phyloP scores from a whole-genome alignment of 2,113 vertebrate genomes.

The Bagarius yarrelli region DNA sequence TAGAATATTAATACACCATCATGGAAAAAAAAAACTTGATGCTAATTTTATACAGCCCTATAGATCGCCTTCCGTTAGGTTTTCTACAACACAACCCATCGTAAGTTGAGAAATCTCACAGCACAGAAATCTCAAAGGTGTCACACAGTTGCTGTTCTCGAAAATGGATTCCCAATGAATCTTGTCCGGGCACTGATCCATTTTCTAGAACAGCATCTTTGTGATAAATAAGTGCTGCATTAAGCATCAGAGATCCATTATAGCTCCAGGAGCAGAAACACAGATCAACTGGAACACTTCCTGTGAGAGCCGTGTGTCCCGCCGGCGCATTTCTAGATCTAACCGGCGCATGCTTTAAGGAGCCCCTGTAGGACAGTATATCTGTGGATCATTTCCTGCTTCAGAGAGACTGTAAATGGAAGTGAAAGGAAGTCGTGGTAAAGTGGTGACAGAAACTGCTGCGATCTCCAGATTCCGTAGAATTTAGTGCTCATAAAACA shows the following conservation, averaged over 20 bases:
- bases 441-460: background rate
- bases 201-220: too few relatives aligned
- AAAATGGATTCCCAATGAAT: too few relatives aligned
- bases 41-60: too few relatives aligned
- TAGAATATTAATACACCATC: too few relatives aligned
- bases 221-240: slow-evolving; percentile 32
- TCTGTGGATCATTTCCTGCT: slow-evolving; percentile 49
- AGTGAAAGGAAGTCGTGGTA: background rate
- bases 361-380: slow-evolving; percentile 27
- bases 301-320: slow-evolving; percentile 47
- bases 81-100: too few relatives aligned
- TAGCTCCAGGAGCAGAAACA: slow-evolving; percentile 9
- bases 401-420: slow-evolving; percentile 4
- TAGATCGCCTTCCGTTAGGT: too few relatives aligned
- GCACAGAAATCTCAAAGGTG: too few relatives aligned
- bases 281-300: slow-evolving; percentile 23
- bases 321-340: slow-evolving; percentile 12
- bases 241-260: slow-evolving; percentile 26
- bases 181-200: too few relatives aligned
- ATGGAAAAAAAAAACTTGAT: too few relatives aligned
- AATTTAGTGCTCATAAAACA: background rate
- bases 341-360: slow-evolving; percentile 15
- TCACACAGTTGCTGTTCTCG: too few relatives aligned
- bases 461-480: background rate
- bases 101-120: too few relatives aligned